Evolutionary conservation across 2,797 vertebrate genomes (phyloP).

Genomic region (Falco biarmicus): DNA sequence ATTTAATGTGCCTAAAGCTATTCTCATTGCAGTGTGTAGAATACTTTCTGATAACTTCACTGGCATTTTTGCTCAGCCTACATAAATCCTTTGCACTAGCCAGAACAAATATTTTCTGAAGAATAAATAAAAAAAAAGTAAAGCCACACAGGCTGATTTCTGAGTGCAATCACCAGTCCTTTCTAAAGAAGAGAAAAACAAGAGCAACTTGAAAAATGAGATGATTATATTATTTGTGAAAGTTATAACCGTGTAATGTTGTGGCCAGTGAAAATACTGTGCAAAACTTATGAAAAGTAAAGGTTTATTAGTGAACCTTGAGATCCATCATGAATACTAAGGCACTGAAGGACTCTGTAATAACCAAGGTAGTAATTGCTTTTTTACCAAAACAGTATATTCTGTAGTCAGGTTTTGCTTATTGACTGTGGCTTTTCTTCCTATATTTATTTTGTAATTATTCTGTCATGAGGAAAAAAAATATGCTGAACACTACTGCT

Average conservation of each 20-base stretch:
- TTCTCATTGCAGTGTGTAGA: not conserved
- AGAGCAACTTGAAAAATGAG: not conserved
- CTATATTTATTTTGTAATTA: not conserved
- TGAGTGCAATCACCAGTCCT: not conserved
- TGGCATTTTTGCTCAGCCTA: not conserved
- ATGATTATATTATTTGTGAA: not conserved
- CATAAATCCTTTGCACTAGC: not conserved
- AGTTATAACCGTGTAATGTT: not conserved
- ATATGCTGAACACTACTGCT: not conserved
- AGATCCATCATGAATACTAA: not conserved
- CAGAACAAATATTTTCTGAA: not conserved
- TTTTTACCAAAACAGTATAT: not conserved
- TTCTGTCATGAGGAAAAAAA: not conserved
- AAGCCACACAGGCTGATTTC: not conserved
- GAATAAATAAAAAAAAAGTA: not conserved
- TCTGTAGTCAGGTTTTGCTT: not conserved
- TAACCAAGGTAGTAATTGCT: not conserved
- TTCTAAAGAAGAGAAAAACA: not conserved
- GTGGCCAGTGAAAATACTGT: not conserved
- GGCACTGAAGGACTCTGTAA: not conserved
- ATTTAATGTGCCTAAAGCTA: not conserved
- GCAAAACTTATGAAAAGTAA: not conserved
- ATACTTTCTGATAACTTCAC: not conserved
- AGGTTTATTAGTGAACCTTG: not conserved
- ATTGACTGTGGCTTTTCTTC: not conserved